Base-by-base conservation (phyloP, 2,888 invertebrate species). In the Andrena trimmerana region DNA sequence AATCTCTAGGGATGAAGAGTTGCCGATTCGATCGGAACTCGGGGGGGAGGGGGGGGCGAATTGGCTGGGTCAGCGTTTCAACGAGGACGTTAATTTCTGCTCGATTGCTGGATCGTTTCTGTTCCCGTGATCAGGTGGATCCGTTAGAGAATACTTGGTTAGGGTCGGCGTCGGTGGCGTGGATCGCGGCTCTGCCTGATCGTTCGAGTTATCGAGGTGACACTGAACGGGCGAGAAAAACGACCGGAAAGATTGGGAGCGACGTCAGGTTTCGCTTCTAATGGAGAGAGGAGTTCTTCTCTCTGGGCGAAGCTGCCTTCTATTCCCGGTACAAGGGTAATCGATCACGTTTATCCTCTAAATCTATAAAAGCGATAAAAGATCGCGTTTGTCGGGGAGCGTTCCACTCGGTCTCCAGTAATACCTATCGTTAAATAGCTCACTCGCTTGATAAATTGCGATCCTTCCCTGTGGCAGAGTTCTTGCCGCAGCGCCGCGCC, bases 341-440 rank as follows among this genome's bases (percentile, higher is more conserved):
- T 83, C 81, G 72, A 83, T 83, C 83, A 77, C 68, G 52, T 48
- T 77, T 69, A 83, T 81, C 81, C 70, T 31, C n/a, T 70, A 77
- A 70, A 80, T 80, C 75, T 63, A 69, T 73, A 63, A 70, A 60
- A 27, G 52, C 72, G 62, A 68, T 66, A 75, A 75, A 75, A 57
- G 80, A 66, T 71, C 75, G 52, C 70, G 50, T 70, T 67, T 70
- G 66, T 54, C 77, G 27, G 5, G 2, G 42, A 59, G 42, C 59
- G 67, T 62, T 24, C 29, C 36, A 42, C 31, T 20, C 16, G 5
- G 13, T 29, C 24, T 20, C 0, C 10, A 57, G 27, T 24, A 57
- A 57, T 24, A 57, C 57, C 57, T 10, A 24, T 10, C 10, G 10
- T 24, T 24, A 57, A 57, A 57, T 10, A 57, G 24, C 24, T 24